Conservation (phyloP, 2,113 vertebrate genomes). For the Astur gentilis region DNA sequence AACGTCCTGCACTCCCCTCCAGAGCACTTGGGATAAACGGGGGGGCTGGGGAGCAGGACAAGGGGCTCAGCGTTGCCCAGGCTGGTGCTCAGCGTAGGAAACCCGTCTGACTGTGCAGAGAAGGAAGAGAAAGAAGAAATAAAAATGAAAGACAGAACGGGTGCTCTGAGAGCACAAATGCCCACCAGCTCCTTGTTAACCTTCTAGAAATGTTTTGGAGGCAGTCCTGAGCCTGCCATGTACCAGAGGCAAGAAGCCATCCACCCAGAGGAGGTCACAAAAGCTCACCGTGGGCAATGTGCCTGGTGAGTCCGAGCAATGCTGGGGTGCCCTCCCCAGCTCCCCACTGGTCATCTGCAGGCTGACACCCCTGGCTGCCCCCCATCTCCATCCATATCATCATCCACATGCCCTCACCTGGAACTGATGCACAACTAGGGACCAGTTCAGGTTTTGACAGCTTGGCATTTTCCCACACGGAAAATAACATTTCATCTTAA, state of each 20-base stretch:
- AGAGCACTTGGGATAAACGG: rapidly evolving
- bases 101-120: not conserved
- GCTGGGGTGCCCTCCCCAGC: not conserved
- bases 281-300: not conserved
- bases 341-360: not conserved
- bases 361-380: not conserved
- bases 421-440: not conserved
- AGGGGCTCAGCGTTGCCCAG: not conserved
- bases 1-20: not conserved
- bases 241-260: not conserved
- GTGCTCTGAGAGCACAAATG: not conserved
- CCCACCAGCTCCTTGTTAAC: not conserved
- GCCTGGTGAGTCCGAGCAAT: rapidly evolving
- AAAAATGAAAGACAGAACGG: not conserved
- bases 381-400: not conserved
- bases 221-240: not conserved
- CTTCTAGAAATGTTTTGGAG: not conserved
- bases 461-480: not conserved
- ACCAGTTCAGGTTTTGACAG: not conserved
- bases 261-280: not conserved
- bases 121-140: not conserved
- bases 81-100: rapidly evolving
- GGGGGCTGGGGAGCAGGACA: not conserved
- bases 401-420: not conserved
- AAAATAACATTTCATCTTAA: not conserved